Evolutionary conservation across 1,140 invertebrate genomes (phyloP).

Genomic region (Lutraria rhynchaena): DNA sequence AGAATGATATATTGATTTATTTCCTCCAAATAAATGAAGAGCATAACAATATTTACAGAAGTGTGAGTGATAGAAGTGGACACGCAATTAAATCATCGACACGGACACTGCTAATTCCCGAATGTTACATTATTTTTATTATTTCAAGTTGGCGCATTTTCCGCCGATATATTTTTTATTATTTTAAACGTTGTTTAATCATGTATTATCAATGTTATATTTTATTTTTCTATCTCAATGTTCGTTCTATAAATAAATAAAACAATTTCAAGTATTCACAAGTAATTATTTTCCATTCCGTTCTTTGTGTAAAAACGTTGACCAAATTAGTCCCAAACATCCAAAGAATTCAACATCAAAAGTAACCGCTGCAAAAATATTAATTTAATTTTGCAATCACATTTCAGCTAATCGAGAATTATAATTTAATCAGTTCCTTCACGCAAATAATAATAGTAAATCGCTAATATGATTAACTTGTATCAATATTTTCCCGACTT

Average conservation of each 20-base stretch:
- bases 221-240: background rate
- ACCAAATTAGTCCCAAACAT: background rate
- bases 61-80: too few species aligned
- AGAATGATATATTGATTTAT: too few species aligned
- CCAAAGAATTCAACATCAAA: slow-evolving; percentile 9
- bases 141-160: too few species aligned
- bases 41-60: too few species aligned
- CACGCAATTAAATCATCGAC: too few species aligned
- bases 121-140: too few species aligned
- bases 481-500: slow-evolving; percentile 18
- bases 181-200: too few species aligned
- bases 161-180: too few species aligned
- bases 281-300: background rate
- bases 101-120: too few species aligned
- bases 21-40: too few species aligned
- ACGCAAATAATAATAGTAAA: background rate
- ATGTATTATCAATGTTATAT: too few species aligned
- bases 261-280: background rate
- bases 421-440: slow-evolving; percentile 21
- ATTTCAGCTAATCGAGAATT: slow-evolving; percentile 8
- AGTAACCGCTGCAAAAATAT: slow-evolving; percentile 29
- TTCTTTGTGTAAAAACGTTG: background rate
- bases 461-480: slow-evolving; percentile 11
- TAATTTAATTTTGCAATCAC: background rate
- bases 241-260: background rate